Evolutionary conservation across 2,888 invertebrate species (phyloP).

Genomic region (Volucella bombylans): DNA sequence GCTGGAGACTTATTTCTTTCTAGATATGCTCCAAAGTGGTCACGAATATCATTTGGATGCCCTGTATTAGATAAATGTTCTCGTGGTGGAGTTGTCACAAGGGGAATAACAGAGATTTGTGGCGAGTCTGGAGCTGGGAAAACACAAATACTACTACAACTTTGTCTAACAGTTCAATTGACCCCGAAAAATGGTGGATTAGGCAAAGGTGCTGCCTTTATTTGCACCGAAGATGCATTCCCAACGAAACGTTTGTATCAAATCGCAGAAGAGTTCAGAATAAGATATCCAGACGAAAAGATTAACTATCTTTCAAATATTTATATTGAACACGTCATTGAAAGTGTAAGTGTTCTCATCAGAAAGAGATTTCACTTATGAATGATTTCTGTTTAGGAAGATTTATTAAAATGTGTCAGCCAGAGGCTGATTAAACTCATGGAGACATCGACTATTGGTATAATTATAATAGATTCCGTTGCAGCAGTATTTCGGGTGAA

Average conservation of each 20-base stretch:
- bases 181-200: constrained; percentile 83
- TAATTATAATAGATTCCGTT: constrained; percentile 89
- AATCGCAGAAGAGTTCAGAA: constrained; percentile 81
- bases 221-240: constrained; percentile 89
- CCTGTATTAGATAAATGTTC: constrained; percentile 84
- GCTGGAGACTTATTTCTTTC: constrained; percentile 56
- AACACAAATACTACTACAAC: constrained; percentile 89
- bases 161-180: constrained; percentile 87
- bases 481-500: constrained; percentile 87
- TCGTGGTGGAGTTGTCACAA: constrained; percentile 86
- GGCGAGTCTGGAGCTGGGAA: constrained; percentile 90
- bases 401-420: constrained; percentile 84
- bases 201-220: constrained; percentile 85
- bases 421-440: constrained; percentile 84
- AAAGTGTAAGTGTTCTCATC: constrained; percentile 79
- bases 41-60: constrained; percentile 84
- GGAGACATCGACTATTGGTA: constrained; percentile 83
- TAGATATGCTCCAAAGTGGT: constrained; percentile 77
- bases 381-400: constrained; percentile 81
- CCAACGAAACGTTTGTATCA: constrained; percentile 87
- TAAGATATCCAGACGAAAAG: constrained; percentile 78
- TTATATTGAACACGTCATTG: constrained; percentile 86
- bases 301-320: constrained; percentile 85
- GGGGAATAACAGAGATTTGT: constrained; percentile 88
- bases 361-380: not conserved